Evolutionary conservation across 2,888 invertebrate species (phyloP).

Genomic region (Stratiomys singularior): DNA sequence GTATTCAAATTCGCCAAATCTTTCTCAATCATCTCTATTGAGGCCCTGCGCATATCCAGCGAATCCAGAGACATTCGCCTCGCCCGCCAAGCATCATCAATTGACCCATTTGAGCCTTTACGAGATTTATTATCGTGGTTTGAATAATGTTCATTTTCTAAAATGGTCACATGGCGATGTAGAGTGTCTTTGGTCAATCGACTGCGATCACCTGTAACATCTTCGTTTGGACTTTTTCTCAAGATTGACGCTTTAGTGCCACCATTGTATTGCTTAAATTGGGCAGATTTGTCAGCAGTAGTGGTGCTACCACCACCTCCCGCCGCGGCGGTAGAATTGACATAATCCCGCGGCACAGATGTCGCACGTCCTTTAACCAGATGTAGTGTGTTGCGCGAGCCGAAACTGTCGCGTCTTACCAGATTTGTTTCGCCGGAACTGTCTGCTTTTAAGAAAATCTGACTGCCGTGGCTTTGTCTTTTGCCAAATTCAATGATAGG

Average conservation of each 20-base stretch:
- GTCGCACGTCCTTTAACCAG: constrained; percentile 38
- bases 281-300: not conserved
- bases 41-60: constrained; percentile 47
- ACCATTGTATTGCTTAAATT: constrained; percentile 29
- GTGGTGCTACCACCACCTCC: not conserved
- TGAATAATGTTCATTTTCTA: constrained; percentile 16
- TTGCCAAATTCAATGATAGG: constrained; percentile 40
- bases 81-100: constrained; percentile 38
- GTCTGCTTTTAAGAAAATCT: constrained; percentile 52
- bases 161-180: constrained; percentile 43
- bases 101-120: constrained; percentile 47
- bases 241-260: constrained; percentile 24
- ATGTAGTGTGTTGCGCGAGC: constrained; percentile 42
- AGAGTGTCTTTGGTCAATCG: constrained; percentile 42
- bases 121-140: constrained; percentile 31
- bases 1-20: constrained; percentile 34
- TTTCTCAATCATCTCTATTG: constrained; percentile 35
- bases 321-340: constrained; percentile 17
- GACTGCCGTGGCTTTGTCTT: constrained; percentile 49
- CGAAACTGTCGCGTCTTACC: constrained; percentile 53
- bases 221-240: constrained; percentile 34
- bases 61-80: constrained; percentile 53
- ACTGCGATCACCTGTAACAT: constrained; percentile 16
- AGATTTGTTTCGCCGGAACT: constrained; percentile 53
- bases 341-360: constrained; percentile 48